These are phyloP conservation scores for Macrochelys suwanniensis DNA, from an alignment of 2,797 vertebrate species.

Conservation along the genomic window DNA sequence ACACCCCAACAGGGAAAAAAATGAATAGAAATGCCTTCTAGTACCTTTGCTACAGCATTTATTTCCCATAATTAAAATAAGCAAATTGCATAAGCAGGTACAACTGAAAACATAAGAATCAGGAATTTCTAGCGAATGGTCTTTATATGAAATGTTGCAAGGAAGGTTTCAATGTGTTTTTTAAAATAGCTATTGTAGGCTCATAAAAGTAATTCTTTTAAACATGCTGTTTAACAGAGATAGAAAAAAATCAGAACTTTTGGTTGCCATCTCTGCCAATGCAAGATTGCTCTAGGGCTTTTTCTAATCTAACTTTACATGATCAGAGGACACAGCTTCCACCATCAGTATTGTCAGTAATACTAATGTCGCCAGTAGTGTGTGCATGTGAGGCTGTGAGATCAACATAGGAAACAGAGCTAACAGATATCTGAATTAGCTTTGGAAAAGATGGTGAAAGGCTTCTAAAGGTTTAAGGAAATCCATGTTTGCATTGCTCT, in stretches of 20 bases:
- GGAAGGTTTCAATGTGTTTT: background rate
- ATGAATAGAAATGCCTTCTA: background rate
- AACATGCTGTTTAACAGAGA: background rate
- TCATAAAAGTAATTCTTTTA: background rate
- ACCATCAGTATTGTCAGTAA: background rate
- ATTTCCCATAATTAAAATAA: background rate
- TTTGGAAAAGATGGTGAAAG: background rate
- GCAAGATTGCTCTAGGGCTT: background rate
- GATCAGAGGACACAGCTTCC: background rate
- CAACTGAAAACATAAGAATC: background rate
- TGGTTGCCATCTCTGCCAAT: background rate
- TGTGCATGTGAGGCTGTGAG: background rate
- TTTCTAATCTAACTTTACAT: background rate
- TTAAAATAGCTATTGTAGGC: background rate
- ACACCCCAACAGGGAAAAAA: background rate
- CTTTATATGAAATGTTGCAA: background rate
- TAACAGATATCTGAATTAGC: background rate
- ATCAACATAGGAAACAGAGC: background rate
- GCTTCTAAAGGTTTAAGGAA: background rate
- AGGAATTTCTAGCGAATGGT: background rate
- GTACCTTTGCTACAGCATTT: background rate
- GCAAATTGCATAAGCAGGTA: too few species aligned
- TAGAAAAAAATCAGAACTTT: background rate
- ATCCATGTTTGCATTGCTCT: background rate
- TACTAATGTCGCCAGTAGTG: background rate